Evolutionary conservation across 1,140 invertebrate species (phyloP).

Genomic region (Lamellibrachia luymesi): DNA sequence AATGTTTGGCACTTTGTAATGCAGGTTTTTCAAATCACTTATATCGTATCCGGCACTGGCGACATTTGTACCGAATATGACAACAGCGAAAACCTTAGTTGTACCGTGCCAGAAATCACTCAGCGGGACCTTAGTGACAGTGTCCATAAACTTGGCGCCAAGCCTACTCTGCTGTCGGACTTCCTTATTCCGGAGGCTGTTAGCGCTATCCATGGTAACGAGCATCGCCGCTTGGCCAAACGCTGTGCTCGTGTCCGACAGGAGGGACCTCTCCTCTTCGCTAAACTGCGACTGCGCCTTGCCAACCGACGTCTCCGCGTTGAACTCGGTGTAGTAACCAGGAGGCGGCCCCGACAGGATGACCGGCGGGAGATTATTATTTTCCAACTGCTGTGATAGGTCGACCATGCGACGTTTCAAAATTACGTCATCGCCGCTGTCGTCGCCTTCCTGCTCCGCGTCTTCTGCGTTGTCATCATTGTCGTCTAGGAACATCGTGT

Average conservation of each 20-base stretch:
- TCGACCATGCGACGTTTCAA: background rate
- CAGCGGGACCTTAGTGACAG: conserved; percentile 11
- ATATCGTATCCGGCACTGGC: background rate
- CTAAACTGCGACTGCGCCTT: background rate
- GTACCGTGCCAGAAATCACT: conserved; percentile 3
- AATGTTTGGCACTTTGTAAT: conserved; percentile 13
- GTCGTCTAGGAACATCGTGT: background rate
- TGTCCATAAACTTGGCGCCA: background rate
- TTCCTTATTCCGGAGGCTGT: background rate
- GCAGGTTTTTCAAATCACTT: background rate
- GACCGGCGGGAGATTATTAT: background rate
- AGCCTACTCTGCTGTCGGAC: background rate
- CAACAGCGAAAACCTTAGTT: background rate
- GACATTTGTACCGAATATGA: background rate
- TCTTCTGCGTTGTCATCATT: background rate
- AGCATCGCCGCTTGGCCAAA: background rate
- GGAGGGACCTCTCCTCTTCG: background rate
- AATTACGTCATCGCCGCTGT: background rate
- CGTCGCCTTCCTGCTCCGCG: background rate
- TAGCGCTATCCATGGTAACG: background rate
- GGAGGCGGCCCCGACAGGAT: background rate
- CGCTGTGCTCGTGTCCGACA: background rate
- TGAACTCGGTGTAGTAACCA: background rate
- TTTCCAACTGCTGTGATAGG: background rate
- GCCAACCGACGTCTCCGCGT: background rate